Evolutionary conservation across 2,888 invertebrate genomes (phyloP).

Genomic region (Eristalis intricaria): DNA sequence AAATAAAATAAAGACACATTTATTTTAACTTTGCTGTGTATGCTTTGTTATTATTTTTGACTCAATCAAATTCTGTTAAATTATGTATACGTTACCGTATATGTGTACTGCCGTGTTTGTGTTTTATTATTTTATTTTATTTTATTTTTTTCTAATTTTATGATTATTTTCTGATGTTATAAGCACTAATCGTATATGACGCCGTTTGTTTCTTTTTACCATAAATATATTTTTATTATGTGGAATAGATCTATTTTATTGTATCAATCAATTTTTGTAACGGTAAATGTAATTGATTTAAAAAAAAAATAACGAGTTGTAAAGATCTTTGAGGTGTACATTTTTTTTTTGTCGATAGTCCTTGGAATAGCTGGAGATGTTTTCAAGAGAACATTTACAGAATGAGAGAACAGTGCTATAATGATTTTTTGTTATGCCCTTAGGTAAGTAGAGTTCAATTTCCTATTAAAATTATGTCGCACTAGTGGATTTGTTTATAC

Average conservation of each 20-base stretch:
- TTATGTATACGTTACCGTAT: not conserved
- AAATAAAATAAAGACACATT: conserved; percentile 27
- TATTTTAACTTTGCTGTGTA: conserved; percentile 16
- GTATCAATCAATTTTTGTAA: conserved; percentile 15
- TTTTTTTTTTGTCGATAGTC: conserved; percentile 26
- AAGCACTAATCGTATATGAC: not conserved
- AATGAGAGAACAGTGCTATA: conserved; percentile 54
- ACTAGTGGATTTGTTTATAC: conserved; percentile 18
- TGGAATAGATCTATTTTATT: conserved; percentile 3
- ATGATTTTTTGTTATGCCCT: conserved; percentile 42
- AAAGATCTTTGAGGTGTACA: not conserved
- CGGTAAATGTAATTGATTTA: conserved; percentile 6
- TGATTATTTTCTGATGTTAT: not conserved
- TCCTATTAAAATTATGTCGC: conserved; percentile 13
- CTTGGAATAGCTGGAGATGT: not conserved
- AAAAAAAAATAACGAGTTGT: not conserved
- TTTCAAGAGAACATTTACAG: not conserved
- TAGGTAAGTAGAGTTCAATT: conserved; percentile 29
- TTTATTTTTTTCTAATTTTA: not conserved
- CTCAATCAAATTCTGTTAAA: conserved; percentile 1
- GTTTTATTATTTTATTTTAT: not conserved
- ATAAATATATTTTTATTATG: not conserved
- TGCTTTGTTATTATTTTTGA: conserved; percentile 4
- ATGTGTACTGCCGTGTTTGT: conserved; percentile 58
- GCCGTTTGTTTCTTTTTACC: conserved; percentile 41